Percentiles rank a stretch among this genome's conserved stretches.
Evolutionary conservation across 2,113 vertebrate species (phyloP).

Genomic region (Ascaphus truei): DNA sequence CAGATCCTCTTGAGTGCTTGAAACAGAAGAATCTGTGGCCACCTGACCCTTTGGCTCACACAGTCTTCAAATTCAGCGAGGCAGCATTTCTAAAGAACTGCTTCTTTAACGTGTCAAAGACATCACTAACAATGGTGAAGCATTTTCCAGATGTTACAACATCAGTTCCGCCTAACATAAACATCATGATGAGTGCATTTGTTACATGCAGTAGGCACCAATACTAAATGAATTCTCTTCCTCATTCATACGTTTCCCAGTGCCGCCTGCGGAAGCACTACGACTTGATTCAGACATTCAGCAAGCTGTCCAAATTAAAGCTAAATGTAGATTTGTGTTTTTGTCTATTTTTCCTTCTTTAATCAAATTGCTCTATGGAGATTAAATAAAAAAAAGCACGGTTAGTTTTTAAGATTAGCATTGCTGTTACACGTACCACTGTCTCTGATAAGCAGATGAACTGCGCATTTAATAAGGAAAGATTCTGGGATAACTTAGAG

Average conservation of each 20-base stretch:
- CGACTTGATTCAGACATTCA: background rate
- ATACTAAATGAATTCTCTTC: conserved; percentile 10
- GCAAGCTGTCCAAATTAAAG: conserved; percentile 1
- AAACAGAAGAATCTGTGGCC: background rate
- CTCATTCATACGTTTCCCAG: background rate
- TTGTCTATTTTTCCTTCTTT: conserved; percentile 3
- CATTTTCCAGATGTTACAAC: conserved; percentile 15
- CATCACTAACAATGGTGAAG: background rate
- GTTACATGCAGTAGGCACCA: background rate
- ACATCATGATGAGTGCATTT: conserved; percentile 3
- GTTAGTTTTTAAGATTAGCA: conserved; percentile 5
- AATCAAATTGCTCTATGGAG: conserved; percentile 9
- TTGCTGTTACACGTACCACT: conserved; percentile 1
- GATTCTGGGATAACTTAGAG: background rate
- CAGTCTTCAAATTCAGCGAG: background rate
- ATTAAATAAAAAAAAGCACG: conserved; percentile 6
- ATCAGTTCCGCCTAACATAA: conserved; percentile 16
- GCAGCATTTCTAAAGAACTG: background rate
- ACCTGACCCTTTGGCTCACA: background rate
- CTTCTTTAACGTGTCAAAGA: background rate
- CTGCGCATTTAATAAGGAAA: conserved; percentile 2
- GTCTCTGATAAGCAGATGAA: conserved; percentile 17
- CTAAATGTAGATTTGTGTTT: background rate
- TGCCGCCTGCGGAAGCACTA: background rate
- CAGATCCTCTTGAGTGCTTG: background rate